Evolutionary conservation across 2,113 vertebrate genomes (phyloP).

Genomic region (Trichechus manatus): DNA sequence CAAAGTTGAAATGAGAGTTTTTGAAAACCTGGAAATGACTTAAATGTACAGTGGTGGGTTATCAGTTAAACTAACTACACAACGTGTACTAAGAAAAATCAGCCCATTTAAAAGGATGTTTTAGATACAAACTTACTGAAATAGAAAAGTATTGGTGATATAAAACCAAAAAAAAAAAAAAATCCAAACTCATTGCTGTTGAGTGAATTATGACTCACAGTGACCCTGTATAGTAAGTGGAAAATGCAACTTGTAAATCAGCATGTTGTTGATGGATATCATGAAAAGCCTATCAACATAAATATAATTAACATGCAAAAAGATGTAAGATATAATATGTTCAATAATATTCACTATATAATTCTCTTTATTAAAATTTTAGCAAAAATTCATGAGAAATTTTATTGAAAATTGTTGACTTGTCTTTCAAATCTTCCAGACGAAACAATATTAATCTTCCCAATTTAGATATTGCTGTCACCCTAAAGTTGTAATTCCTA

Average conservation of each 20-base stretch:
- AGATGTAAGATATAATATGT: neutral
- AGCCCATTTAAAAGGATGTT: neutral
- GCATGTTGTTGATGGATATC: neutral
- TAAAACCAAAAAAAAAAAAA: too few species aligned
- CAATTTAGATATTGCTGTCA: neutral
- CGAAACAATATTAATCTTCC: neutral
- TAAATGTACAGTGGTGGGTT: neutral
- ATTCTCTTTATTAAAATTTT: neutral
- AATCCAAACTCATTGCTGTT: too few species aligned
- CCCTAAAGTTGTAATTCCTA: neutral
- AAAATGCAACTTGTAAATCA: neutral
- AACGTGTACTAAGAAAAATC: neutral
- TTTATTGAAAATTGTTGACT: neutral
- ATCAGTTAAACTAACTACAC: neutral
- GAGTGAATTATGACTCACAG: neutral
- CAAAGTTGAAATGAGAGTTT: neutral
- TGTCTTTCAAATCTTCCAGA: neutral
- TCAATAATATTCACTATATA: neutral
- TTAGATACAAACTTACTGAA: neutral
- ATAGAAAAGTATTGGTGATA: neutral
- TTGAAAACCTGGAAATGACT: neutral
- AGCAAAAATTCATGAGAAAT: neutral
- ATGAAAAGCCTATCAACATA: neutral
- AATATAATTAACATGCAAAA: neutral
- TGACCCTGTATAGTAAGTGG: too few species aligned